phyloP scores from a whole-genome alignment of 2,113 vertebrate species.

The Calypte anna region DNA sequence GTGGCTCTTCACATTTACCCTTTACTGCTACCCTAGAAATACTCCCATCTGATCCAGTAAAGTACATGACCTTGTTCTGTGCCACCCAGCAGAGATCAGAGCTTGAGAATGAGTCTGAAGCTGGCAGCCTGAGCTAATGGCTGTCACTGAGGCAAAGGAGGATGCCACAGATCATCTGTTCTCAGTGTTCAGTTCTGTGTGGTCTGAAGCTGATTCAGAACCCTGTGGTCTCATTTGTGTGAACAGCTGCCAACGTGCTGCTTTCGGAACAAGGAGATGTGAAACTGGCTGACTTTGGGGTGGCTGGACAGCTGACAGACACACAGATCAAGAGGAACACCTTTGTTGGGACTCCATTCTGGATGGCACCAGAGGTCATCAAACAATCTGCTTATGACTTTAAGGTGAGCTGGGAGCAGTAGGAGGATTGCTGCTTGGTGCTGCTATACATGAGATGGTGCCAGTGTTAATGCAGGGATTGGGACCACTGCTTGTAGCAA shows the following conservation, averaged over 20 bases:
- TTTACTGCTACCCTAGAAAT: background rate
- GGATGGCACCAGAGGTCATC: slow-evolving; percentile 99
- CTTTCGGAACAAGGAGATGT: slow-evolving; percentile 97
- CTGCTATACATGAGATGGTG: fast-evolving
- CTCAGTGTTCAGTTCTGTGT: background rate
- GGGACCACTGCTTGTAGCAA: background rate
- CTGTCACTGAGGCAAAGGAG: background rate
- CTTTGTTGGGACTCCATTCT: slow-evolving; percentile 97
- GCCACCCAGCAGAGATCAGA: background rate
- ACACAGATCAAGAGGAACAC: slow-evolving; percentile 99
- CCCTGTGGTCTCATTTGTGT: background rate
- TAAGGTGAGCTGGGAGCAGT: slow-evolving; percentile 81
- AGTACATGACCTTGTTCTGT: background rate
- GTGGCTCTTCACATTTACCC: background rate
- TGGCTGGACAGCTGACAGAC: slow-evolving; percentile 96
- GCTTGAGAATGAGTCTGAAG: background rate
- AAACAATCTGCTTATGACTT: slow-evolving; percentile 98
- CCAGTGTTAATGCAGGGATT: background rate
- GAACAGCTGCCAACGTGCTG: slow-evolving; percentile 92
- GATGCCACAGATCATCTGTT: background rate
- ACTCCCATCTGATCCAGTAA: background rate
- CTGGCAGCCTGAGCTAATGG: background rate
- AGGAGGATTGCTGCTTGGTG: background rate
- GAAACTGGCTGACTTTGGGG: slow-evolving; percentile 97
- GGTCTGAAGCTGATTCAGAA: background rate